Conservation (phyloP, 2,797 vertebrate genomes). For the Dicrostonyx torquatus region DNA sequence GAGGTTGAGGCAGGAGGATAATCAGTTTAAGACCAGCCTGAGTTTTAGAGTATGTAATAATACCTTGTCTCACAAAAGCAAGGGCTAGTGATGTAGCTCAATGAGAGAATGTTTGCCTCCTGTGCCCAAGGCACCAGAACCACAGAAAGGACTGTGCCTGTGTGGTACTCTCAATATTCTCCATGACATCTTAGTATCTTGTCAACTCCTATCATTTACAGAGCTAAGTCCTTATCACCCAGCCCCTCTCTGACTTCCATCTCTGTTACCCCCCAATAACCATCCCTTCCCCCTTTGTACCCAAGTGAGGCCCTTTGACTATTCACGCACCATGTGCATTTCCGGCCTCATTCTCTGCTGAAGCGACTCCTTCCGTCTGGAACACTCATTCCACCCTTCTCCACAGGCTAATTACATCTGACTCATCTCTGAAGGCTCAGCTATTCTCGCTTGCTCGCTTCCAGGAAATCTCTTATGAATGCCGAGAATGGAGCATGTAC, state of each 20-base stretch:
- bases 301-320: slow-evolving; percentile 19
- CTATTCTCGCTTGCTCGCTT: slow-evolving; percentile 55
- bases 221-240: neutral
- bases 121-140: neutral
- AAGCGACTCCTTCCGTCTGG: slow-evolving; percentile 50
- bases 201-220: neutral
- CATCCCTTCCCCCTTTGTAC: neutral
- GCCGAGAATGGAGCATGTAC: slow-evolving; percentile 40
- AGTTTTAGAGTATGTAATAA: neutral
- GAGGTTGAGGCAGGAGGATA: neutral
- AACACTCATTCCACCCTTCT: slow-evolving; percentile 39
- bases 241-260: neutral
- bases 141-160: neutral
- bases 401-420: slow-evolving; percentile 64
- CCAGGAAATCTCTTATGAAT: slow-evolving; percentile 62
- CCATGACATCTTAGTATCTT: slow-evolving; percentile 12
- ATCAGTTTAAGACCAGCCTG: neutral
- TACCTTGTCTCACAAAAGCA: neutral
- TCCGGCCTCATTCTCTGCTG: neutral
- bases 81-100: neutral
- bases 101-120: neutral
- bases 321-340: neutral
- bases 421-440: slow-evolving; percentile 71
- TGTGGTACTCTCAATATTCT: neutral
- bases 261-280: neutral